Percentiles rank a stretch among this genome's conserved stretches.
These are phyloP conservation scores for Parotia lawesii DNA, from an alignment of 2,113 vertebrate genomes.

Conservation along the genomic window DNA sequence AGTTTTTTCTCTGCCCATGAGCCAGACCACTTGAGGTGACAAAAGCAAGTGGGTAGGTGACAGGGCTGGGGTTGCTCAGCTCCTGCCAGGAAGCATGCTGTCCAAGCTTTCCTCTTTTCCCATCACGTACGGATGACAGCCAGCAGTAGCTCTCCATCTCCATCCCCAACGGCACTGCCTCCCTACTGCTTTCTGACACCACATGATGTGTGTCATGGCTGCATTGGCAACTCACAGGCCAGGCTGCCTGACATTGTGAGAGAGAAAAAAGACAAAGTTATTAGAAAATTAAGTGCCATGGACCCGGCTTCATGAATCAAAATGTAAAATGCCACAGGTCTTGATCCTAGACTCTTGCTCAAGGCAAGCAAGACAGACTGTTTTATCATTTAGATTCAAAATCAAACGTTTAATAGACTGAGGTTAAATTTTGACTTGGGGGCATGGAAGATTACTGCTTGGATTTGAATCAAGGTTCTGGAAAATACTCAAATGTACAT, in stretches of 20 bases:
- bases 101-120: not conserved
- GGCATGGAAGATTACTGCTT: not conserved
- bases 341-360: not conserved
- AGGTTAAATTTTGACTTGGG: not conserved
- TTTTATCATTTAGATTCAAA: not conserved
- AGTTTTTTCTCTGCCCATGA: not conserved
- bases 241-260: not conserved
- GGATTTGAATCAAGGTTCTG: not conserved
- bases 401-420: not conserved
- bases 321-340: not conserved
- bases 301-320: not conserved
- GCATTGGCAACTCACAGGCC: not conserved
- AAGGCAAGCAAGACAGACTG: not conserved
- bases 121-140: not conserved
- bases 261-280: not conserved
- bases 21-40: not conserved
- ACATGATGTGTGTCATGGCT: not conserved
- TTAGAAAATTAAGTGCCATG: not conserved
- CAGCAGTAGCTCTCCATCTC: not conserved
- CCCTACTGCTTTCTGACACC: not conserved
- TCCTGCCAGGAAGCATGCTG: not conserved
- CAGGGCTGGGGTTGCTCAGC: not conserved
- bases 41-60: not conserved
- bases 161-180: not conserved
- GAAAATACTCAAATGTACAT: not conserved